A percentile compares a stretch with the other conserved stretches of the same genome.
These are phyloP conservation scores for Gasterosteus aculeatus DNA, from an alignment of 2,113 vertebrate species.

Conservation along the genomic window DNA sequence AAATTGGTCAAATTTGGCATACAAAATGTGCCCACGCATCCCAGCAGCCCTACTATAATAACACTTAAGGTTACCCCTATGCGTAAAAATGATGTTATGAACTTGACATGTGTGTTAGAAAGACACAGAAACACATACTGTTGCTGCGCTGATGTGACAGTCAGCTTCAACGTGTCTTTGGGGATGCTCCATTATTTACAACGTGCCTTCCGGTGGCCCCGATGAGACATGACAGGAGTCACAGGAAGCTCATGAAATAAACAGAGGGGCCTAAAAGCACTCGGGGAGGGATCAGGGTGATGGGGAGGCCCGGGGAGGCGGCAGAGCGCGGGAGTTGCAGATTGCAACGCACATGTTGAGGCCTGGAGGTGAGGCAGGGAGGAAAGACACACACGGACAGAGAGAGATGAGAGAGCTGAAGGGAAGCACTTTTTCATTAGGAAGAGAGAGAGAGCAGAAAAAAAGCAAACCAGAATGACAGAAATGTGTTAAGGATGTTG, in stretches of 20 bases:
- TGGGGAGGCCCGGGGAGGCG: conserved; percentile 59
- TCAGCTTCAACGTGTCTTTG: conserved; percentile 69
- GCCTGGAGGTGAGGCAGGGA: conserved; percentile 46
- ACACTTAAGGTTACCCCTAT: conserved; percentile 27
- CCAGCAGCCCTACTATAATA: background rate
- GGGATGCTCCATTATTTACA: conserved; percentile 84
- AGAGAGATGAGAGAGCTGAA: conserved; percentile 16
- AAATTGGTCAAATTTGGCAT: conserved; percentile 3
- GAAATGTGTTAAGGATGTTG: background rate
- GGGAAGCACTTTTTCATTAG: background rate
- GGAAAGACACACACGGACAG: conserved; percentile 31
- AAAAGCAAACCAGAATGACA: background rate
- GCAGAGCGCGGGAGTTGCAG: conserved; percentile 55
- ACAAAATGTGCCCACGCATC: background rate
- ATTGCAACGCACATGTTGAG: conserved; percentile 67
- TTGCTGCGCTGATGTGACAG: conserved; percentile 55
- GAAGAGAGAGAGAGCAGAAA: conserved; percentile 5
- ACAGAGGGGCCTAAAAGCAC: conserved; percentile 79
- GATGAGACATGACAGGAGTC: conserved; percentile 83
- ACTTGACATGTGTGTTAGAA: conserved; percentile 50
- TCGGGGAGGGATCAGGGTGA: conserved; percentile 60
- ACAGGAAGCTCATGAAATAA: conserved; percentile 84
- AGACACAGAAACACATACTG: conserved; percentile 35
- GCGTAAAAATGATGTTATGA: conserved; percentile 49
- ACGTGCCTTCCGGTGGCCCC: conserved; percentile 74